These are phyloP conservation scores for Knipowitschia caucasica DNA, from an alignment of 2,797 vertebrate genomes.

Conservation along the genomic window DNA sequence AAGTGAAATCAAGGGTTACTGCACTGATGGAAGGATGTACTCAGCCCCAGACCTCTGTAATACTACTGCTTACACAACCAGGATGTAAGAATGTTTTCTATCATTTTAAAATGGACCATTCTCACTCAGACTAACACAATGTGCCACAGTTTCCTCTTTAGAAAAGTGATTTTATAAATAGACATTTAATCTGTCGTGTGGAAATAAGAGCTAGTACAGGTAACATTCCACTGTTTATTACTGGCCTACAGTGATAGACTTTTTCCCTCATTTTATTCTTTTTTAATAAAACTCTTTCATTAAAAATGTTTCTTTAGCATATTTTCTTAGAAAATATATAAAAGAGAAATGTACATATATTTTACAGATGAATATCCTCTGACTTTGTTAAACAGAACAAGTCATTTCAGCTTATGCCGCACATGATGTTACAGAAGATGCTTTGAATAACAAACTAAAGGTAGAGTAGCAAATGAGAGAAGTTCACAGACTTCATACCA, in stretches of 20 bases:
- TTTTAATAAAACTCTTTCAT: constrained; percentile 69
- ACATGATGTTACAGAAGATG: constrained; percentile 73
- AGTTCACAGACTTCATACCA: constrained; percentile 56
- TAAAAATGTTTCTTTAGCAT: constrained; percentile 69
- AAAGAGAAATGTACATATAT: constrained; percentile 76
- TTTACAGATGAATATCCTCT: constrained; percentile 73
- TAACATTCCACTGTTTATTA: constrained; percentile 77
- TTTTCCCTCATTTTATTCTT: constrained; percentile 60
- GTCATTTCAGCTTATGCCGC: constrained; percentile 61
- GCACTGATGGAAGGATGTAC: neutral
- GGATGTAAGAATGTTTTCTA: constrained; percentile 3
- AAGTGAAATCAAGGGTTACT: neutral
- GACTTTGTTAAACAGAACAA: constrained; percentile 67
- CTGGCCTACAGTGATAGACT: constrained; percentile 71
- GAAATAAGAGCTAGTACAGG: constrained; percentile 63
- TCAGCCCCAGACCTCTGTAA: neutral
- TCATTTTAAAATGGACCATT: constrained; percentile 35
- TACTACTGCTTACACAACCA: neutral
- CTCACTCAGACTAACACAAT: constrained; percentile 39
- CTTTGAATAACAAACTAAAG: constrained; percentile 63
- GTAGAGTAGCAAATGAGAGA: constrained; percentile 50
- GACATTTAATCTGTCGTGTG: constrained; percentile 60
- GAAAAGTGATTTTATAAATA: constrained; percentile 49
- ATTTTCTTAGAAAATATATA: constrained; percentile 76
- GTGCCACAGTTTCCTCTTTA: constrained; percentile 45